Base-by-base conservation (phyloP, 23 tunicate genomes). In the Ciona savignyi region DNA sequence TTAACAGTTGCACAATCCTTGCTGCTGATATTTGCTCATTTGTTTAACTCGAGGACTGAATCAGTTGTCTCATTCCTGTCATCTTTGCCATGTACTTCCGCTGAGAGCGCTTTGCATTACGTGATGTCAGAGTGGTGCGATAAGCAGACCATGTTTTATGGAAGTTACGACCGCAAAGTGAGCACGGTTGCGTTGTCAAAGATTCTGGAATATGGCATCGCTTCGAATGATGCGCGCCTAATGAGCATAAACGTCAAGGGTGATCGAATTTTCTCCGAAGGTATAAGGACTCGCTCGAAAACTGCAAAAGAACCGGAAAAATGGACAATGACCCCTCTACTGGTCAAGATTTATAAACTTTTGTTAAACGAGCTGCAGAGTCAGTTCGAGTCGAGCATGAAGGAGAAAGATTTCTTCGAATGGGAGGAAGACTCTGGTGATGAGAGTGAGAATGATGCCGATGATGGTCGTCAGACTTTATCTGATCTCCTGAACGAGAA, bases 91-190 rank as follows among this genome's bases (percentile, higher is more conserved):
- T 84, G 87, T 6, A 84, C 96, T 19, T 73, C 74, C 19, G 96
- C 87, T 1, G 78, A 82, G 27, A 62, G 87, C 11, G 96, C 96
- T 0, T 51, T 88, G 65, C 83, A 81, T 33, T 88, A 80, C 73
- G 87, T 88, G 21, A 88, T 88, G 96, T 70, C 74, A 23, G 87
- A 88, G 63, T 88, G 96, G 96, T 88, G 96, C 61, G 96, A 88
- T 3, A 88, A 88, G 60, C 96, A 88, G 33, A 61, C 61, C 20
- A 24, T 77, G 70, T 88, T 88, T 77, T 88, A 31, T 72, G 96
- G 96, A 1, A 75, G 80, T 48, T 88, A 81, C 33, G 96, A 88
- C 77, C 77, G 79, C 34, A 88, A 88, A 74, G 77, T 88, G 3
- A 70, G 96, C 66, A 77, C 72, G 61, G 56, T 82, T 28, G 96